These are phyloP conservation scores for Pithys albifrons DNA, from an alignment of 2,113 vertebrate species.

Conservation along the genomic window DNA sequence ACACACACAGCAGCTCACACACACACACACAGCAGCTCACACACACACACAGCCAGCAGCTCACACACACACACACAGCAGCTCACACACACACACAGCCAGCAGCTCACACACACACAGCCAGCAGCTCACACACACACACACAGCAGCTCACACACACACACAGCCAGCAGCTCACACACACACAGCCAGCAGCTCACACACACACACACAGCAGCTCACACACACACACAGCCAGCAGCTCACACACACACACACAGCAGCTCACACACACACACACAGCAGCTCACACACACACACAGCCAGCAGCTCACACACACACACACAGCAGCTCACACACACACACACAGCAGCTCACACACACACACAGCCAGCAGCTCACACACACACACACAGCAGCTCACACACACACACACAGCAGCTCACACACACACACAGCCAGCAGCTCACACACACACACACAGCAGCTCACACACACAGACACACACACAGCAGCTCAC, in stretches of 20 bases:
- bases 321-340: no score
- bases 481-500: background rate
- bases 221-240: background rate
- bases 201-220: background rate
- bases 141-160: background rate
- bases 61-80: background rate
- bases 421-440: background rate
- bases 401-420: background rate
- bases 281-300: background rate
- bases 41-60: no score
- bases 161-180: background rate
- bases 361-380: background rate
- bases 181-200: no score
- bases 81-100: background rate
- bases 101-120: background rate
- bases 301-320: background rate
- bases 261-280: background rate
- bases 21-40: background rate
- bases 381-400: no score
- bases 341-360: background rate
- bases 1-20: background rate
- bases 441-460: background rate
- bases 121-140: background rate
- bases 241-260: background rate
- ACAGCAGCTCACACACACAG: background rate